Evolutionary conservation across 2,888 invertebrate genomes (phyloP).

Genomic region (Anoncus sp.): DNA sequence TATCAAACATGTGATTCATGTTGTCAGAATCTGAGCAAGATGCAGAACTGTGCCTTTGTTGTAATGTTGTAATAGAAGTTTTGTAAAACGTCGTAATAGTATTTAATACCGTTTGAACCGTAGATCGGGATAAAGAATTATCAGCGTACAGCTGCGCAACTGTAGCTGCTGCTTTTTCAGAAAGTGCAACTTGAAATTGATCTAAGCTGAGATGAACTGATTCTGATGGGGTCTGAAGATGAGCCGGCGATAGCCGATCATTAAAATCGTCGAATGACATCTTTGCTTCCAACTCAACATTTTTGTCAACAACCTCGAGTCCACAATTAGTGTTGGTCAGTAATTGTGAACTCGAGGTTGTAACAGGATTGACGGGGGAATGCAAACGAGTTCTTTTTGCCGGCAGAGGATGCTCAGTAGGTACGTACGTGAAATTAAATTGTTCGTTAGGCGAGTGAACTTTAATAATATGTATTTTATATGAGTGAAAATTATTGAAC

Average conservation of each 20-base stretch:
- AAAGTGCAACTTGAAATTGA: slow-evolving; percentile 7
- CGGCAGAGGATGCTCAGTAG: slow-evolving; percentile 3
- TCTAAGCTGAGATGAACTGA: slow-evolving; percentile 9
- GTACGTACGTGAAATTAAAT: neutral
- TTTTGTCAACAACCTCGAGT: too few relatives aligned
- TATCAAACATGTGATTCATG: slow-evolving; percentile 15
- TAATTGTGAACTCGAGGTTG: too few relatives aligned
- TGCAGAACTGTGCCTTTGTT: slow-evolving; percentile 25
- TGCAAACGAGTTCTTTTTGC: neutral
- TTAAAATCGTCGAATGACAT: neutral
- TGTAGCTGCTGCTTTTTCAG: slow-evolving; percentile 5
- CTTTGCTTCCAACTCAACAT: too few relatives aligned
- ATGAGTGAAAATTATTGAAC: slow-evolving; percentile 10
- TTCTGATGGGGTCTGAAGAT: slow-evolving; percentile 14
- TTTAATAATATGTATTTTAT: slow-evolving; percentile 8
- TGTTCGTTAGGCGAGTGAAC: slow-evolving; percentile 2
- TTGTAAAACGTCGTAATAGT: slow-evolving; percentile 5
- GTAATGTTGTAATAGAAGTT: slow-evolving; percentile 10
- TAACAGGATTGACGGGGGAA: too few relatives aligned
- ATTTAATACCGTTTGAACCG: slow-evolving; percentile 21
- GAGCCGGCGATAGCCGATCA: neutral
- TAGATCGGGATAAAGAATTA: slow-evolving; percentile 22
- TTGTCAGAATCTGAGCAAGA: slow-evolving; percentile 15
- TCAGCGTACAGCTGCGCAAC: slow-evolving; percentile 16
- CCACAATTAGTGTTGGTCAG: too few relatives aligned